These are phyloP conservation scores for Lepisosteus osseus DNA, from an alignment of 2,113 vertebrate species.

Conservation along the genomic window DNA sequence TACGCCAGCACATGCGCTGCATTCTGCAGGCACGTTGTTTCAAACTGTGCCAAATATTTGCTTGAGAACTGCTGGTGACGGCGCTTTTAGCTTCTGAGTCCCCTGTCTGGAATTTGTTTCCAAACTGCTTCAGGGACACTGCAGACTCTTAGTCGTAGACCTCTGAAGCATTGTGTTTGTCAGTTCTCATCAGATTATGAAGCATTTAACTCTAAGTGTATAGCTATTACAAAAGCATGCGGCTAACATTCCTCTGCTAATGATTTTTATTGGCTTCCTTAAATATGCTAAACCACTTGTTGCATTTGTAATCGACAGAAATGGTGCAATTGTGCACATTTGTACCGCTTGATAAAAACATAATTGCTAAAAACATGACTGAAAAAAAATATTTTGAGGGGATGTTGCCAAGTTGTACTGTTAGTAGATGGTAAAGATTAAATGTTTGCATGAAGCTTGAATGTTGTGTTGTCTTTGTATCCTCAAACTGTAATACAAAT, in stretches of 20 bases:
- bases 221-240: too few species aligned
- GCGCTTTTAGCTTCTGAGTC: conserved; percentile 26
- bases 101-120: conserved; percentile 13
- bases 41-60: conserved; percentile 40
- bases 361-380: too few species aligned
- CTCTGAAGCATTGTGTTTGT: background rate
- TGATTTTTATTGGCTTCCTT: background rate
- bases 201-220: background rate
- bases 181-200: background rate
- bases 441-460: too few species aligned
- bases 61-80: conserved; percentile 43
- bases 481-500: background rate
- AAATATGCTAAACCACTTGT: too few species aligned
- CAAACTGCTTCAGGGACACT: background rate
- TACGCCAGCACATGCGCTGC: conserved; percentile 62
- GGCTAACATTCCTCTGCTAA: background rate
- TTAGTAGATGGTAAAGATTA: too few species aligned
- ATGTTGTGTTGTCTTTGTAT: background rate
- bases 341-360: too few species aligned
- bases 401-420: too few species aligned
- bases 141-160: background rate
- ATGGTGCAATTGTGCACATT: too few species aligned
- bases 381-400: too few species aligned
- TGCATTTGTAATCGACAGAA: too few species aligned
- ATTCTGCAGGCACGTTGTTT: conserved; percentile 64